A percentile compares a stretch with the other conserved stretches of the same genome.
These are phyloP conservation scores for Bombus picipes DNA, from an alignment of 1,140 invertebrate species.

Conservation along the genomic window DNA sequence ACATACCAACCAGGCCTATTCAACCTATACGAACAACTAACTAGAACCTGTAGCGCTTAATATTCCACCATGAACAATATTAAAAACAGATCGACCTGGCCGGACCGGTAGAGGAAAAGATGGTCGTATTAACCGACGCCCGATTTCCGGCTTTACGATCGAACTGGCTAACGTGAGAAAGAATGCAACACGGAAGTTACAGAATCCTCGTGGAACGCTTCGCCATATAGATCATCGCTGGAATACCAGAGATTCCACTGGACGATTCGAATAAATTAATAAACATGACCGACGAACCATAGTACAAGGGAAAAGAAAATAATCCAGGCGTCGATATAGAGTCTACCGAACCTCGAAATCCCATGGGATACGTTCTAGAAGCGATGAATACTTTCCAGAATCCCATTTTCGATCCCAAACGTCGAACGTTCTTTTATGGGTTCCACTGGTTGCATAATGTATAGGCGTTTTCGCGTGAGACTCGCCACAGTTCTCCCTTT, in stretches of 20 bases:
- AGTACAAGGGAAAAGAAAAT: background rate
- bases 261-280: constrained; percentile 57
- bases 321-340: background rate
- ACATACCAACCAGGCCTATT: background rate
- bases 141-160: constrained; percentile 38
- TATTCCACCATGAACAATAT: background rate
- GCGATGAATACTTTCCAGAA: constrained; percentile 21
- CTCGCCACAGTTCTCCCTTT: constrained; percentile 34
- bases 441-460: constrained; percentile 81
- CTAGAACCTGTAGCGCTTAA: background rate
- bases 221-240: constrained; percentile 35
- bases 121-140: constrained; percentile 1
- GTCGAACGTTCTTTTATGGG: constrained; percentile 73
- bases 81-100: constrained; percentile 8
- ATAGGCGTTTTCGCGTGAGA: constrained; percentile 75
- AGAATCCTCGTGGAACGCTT: constrained; percentile 18
- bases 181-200: constrained; percentile 50
- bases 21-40: background rate
- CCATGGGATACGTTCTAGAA: background rate
- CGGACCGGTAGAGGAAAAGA: background rate
- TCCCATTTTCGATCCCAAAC: background rate
- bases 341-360: background rate
- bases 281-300: constrained; percentile 52
- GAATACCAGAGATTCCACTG: constrained; percentile 27
- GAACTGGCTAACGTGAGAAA: constrained; percentile 55